These are phyloP conservation scores for Panthera leo DNA, from an alignment of 2,113 vertebrate species.

Conservation along the genomic window DNA sequence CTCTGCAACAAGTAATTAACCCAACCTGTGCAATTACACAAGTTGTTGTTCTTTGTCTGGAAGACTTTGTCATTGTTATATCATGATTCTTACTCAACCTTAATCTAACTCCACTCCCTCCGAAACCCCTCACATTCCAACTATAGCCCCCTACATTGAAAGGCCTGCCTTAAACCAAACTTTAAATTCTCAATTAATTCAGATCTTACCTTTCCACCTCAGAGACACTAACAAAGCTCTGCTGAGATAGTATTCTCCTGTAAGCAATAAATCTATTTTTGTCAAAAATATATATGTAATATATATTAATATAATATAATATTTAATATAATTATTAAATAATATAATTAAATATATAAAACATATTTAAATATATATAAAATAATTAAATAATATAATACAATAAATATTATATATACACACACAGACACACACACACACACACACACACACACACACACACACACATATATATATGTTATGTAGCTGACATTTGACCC, in stretches of 20 bases:
- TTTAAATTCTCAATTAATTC: not conserved
- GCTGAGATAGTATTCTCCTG: not conserved
- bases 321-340: no score
- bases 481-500: not conserved
- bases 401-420: no score
- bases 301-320: no score
- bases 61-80: not conserved
- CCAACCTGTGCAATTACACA: not conserved
- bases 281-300: not conserved
- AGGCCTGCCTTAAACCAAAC: not conserved
- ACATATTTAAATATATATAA: no score
- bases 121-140: rapidly evolving
- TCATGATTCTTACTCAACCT: not conserved
- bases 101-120: not conserved
- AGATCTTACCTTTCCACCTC: not conserved
- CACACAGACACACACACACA: no score
- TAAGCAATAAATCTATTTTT: not conserved
- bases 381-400: no score
- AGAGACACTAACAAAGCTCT: not conserved
- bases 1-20: not conserved
- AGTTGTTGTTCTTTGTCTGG: not conserved
- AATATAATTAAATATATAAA: no score
- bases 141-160: not conserved
- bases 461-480: not conserved
- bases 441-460: no score